Evolutionary conservation across 2,113 vertebrate genomes (phyloP), one percentile per base, ranked within the genome.

Genomic region (Herpailurus yagouaroundi): DNA sequence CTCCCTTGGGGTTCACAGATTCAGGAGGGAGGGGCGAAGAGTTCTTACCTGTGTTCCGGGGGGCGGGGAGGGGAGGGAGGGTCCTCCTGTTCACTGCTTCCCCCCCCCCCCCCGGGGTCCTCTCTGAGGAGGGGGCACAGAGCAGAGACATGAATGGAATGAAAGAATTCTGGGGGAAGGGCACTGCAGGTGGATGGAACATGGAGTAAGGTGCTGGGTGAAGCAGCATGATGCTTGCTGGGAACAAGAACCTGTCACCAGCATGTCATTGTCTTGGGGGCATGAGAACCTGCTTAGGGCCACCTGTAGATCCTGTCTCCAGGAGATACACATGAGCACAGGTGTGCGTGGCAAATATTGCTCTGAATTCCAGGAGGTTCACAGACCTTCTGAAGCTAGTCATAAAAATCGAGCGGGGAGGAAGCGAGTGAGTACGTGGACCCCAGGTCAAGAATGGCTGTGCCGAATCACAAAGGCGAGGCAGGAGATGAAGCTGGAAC

Each of bases 211-310:
- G 1, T 2, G 41, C 68, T 6, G 64, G 6, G 36, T 29, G n/a
- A 23, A 45, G 36, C 7, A 7, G 41, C 31, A 3, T 1, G 33
- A 57, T 5, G 23, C 9, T 0, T 18, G 1, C 29, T 4, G 10
- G n/a, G 55, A 71, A 80, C 29, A 36, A 21, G 41, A 55, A 57
- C 5, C 60, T n/a, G 88, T 71, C 60, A 23, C 4, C n/a, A 29
- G 31, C 82, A 23, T 33, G 21, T 25, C 14, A 12, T 7, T 27
- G 27, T 23, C 19, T 5, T 11, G 52, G 60, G 63, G 31, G 33
- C 45, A 36, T 1, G 33, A 74, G 45, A 73, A 52, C 36, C 73
- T 55, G 13, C 15, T 50, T 2, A 12, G 10, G 52, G 36, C 64
- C 60, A 21, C 16, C 57, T 7, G 19, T 23, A 19, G 6, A 27